Percentiles rank a stretch among this genome's conserved stretches.
phyloP scores from a whole-genome alignment of 2,113 vertebrate genomes.

The Myotis lucifugus region DNA sequence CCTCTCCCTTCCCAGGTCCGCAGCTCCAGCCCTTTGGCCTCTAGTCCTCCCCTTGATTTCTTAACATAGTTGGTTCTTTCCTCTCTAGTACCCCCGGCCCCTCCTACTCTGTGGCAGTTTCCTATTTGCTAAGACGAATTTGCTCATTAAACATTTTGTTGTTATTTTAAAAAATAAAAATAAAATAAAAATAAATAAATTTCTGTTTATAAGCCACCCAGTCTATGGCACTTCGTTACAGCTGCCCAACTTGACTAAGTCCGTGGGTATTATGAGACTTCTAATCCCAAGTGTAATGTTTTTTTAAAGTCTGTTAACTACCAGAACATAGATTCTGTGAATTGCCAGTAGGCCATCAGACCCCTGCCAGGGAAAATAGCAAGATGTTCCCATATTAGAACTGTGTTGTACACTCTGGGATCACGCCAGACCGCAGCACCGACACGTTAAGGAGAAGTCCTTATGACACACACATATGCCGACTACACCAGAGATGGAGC shows the following conservation, averaged over 20 bases:
- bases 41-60: slow-evolving; percentile 63
- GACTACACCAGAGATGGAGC: neutral
- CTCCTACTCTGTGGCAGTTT: slow-evolving; percentile 77
- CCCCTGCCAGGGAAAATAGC: neutral
- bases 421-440: rapidly evolving
- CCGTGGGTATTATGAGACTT: neutral
- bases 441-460: neutral
- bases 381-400: neutral
- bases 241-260: neutral
- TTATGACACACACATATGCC: no score
- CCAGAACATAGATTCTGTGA: neutral
- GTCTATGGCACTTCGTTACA: neutral
- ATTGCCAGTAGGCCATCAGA: neutral
- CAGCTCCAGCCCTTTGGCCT: slow-evolving; percentile 30
- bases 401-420: no score
- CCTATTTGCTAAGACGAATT: slow-evolving; percentile 84
- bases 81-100: neutral
- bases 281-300: neutral
- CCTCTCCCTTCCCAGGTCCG: slow-evolving; percentile 38
- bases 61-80: slow-evolving; percentile 72
- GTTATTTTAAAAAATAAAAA: slow-evolving; percentile 69
- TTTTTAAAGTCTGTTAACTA: neutral
- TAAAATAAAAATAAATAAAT: no score
- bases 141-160: slow-evolving; percentile 84
- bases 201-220: neutral